Evolutionary conservation across 1,140 invertebrate genomes (phyloP).

Genomic region (Penaeus chinensis): DNA sequence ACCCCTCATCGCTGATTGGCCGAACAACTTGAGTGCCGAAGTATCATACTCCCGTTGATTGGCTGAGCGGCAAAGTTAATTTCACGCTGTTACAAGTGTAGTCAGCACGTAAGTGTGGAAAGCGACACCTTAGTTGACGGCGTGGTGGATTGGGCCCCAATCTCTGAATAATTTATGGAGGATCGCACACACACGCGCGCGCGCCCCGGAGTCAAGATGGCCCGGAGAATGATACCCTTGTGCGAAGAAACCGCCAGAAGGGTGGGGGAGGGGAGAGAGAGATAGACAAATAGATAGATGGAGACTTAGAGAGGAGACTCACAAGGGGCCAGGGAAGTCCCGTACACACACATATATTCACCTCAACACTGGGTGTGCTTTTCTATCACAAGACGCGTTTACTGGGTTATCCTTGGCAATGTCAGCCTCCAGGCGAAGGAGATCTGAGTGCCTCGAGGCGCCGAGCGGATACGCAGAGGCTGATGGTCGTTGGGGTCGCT

Average conservation of each 20-base stretch:
- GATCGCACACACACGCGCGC: conserved; percentile 51
- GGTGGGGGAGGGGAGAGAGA: conserved; percentile 1
- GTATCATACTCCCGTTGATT: conserved; percentile 56
- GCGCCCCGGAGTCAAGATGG: conserved; percentile 49
- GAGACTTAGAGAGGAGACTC: background rate
- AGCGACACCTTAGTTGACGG: conserved; percentile 56
- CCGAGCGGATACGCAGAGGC: no score
- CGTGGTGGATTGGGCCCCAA: conserved; percentile 53
- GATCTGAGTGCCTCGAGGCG: no score
- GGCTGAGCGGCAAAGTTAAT: conserved; percentile 60
- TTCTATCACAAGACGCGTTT: no score
- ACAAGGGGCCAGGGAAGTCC: background rate
- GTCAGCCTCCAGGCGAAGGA: no score
- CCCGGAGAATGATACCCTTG: conserved; percentile 46
- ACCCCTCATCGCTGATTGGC: conserved; percentile 15
- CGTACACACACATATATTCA: background rate
- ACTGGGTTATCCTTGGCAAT: no score
- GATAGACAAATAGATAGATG: conserved; percentile 15
- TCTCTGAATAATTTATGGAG: conserved; percentile 60
- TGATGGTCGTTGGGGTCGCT: no score
- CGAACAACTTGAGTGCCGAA: conserved; percentile 36
- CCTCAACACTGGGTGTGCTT: no score
- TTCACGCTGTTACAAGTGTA: conserved; percentile 60
- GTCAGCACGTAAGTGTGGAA: conserved; percentile 57
- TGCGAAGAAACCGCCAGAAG: background rate